A percentile compares a stretch with the other conserved stretches of the same genome.
Evolutionary conservation across 2,888 invertebrate genomes (phyloP).

Genomic region (Tipula helvola): DNA sequence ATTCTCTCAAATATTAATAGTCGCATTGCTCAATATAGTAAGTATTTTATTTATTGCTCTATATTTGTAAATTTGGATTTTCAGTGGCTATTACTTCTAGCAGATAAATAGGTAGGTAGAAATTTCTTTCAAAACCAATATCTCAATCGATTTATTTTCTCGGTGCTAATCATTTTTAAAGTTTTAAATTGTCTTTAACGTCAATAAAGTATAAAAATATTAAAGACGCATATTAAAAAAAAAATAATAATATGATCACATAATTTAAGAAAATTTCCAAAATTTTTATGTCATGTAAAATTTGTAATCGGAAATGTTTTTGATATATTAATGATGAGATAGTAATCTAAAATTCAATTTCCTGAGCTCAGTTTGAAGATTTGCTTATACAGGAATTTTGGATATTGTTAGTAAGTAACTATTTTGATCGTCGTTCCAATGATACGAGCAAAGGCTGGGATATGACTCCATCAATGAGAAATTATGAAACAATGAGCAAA

Average conservation of each 20-base stretch:
- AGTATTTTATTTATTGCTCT: neutral
- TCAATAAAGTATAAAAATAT: neutral
- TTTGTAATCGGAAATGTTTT: neutral
- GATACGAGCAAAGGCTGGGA: neutral
- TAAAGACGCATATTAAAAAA: neutral
- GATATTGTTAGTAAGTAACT: neutral
- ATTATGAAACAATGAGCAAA: slow-evolving; percentile 8
- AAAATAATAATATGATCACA: neutral
- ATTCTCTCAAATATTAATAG: neutral
- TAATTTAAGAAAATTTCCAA: neutral
- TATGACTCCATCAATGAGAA: neutral
- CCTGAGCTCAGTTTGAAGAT: neutral
- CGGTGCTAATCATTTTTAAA: neutral
- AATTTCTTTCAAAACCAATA: neutral
- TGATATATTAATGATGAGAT: neutral
- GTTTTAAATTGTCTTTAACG: neutral
- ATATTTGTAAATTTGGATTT: neutral
- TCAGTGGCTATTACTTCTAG: neutral
- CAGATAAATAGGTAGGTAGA: neutral
- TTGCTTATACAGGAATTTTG: neutral
- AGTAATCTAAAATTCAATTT: neutral
- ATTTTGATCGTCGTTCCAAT: neutral
- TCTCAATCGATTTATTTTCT: neutral
- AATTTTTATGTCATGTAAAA: neutral
- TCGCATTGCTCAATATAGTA: neutral